These are phyloP conservation scores for Rhyzopertha dominica DNA, from an alignment of 1,140 invertebrate genomes.

Conservation along the genomic window DNA sequence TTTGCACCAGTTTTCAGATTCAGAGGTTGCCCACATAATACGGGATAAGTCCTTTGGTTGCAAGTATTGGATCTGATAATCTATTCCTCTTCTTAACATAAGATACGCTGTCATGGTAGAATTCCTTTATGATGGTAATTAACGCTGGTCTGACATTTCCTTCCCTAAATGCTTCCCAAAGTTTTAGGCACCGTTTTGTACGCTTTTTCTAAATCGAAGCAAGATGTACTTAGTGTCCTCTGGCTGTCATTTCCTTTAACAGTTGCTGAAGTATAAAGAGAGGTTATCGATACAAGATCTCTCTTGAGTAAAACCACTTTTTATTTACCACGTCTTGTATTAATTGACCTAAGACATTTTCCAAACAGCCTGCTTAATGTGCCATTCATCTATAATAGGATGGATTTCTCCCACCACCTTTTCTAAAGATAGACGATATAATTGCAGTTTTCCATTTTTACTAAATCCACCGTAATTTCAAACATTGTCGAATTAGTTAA, in stretches of 20 bases:
- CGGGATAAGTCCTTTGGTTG: slow-evolving; percentile 3
- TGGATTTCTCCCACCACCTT: background rate
- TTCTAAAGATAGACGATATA: background rate
- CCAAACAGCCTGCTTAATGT: background rate
- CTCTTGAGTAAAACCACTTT: background rate
- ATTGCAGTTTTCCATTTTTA: background rate
- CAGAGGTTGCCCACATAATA: no score
- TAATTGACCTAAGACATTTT: background rate
- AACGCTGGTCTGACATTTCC: no score
- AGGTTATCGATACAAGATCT: slow-evolving; percentile 3
- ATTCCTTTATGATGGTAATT: no score
- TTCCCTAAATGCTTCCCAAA: background rate
- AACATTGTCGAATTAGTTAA: background rate
- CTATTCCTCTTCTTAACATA: background rate
- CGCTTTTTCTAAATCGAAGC: slow-evolving; percentile 4
- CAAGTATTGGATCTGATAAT: background rate
- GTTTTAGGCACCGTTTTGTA: background rate
- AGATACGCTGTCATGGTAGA: no score
- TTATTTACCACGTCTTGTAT: background rate
- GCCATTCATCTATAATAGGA: background rate
- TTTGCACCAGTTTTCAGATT: no score
- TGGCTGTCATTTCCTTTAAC: background rate
- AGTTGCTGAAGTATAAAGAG: background rate
- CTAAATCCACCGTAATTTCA: background rate
- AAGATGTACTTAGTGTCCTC: background rate